These are phyloP conservation scores for Amblyjoppa fuscipennis DNA, from an alignment of 2,888 invertebrate genomes.

Conservation along the genomic window DNA sequence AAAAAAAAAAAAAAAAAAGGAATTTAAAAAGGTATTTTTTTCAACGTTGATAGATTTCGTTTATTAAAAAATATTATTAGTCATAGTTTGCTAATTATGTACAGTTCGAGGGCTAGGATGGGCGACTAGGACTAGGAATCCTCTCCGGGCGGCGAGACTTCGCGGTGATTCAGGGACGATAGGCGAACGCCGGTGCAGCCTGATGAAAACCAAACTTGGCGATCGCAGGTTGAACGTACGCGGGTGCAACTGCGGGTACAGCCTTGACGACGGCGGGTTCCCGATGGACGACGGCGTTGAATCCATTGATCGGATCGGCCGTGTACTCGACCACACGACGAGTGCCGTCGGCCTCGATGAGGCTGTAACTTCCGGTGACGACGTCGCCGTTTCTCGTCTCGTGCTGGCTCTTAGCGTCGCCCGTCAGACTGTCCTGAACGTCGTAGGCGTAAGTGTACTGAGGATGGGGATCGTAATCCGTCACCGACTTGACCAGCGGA, in stretches of 20 bases:
- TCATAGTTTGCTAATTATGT: slow-evolving; percentile 55
- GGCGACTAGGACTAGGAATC: slow-evolving; percentile 71
- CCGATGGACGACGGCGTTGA: slow-evolving; percentile 81
- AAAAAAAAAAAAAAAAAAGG: neutral
- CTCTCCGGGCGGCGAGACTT: neutral
- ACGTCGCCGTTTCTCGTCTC: slow-evolving; percentile 81
- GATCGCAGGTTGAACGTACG: slow-evolving; percentile 59
- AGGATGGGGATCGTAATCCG: slow-evolving; percentile 80
- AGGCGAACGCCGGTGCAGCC: slow-evolving; percentile 68
- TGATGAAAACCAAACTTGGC: slow-evolving; percentile 57
- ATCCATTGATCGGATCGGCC: slow-evolving; percentile 81
- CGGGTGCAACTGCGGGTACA: slow-evolving; percentile 63
- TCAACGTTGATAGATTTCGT: slow-evolving; percentile 32
- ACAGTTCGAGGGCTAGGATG: slow-evolving; percentile 56
- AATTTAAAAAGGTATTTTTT: neutral
- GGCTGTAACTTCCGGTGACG: slow-evolving; percentile 80
- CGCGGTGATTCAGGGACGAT: slow-evolving; percentile 67
- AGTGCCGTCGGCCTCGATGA: slow-evolving; percentile 82
- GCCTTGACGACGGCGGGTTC: slow-evolving; percentile 78
- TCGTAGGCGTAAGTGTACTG: slow-evolving; percentile 81
- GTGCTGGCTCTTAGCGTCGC: slow-evolving; percentile 81
- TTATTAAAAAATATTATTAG: slow-evolving; percentile 47
- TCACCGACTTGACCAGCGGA: slow-evolving; percentile 67
- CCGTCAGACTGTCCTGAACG: slow-evolving; percentile 79
- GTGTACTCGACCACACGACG: slow-evolving; percentile 80